phyloP scores from a whole-genome alignment of 1,140 invertebrate genomes.

The Rhyacophila brunnea region DNA sequence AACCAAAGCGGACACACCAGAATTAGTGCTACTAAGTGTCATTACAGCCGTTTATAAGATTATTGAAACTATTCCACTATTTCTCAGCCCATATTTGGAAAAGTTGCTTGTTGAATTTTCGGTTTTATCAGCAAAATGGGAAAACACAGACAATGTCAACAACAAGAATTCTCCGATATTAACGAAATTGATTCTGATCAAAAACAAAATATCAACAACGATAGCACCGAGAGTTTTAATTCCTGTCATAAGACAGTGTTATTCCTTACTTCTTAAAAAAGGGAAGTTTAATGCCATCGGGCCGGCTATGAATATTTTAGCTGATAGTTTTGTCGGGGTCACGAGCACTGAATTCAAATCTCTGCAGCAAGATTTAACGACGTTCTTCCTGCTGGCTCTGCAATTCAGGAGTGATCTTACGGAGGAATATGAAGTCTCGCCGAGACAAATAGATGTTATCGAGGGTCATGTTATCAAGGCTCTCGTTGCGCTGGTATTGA shows the following conservation, averaged over 20 bases:
- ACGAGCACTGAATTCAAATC: slow-evolving; percentile 60
- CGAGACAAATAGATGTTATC: slow-evolving; percentile 44
- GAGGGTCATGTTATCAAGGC: slow-evolving; percentile 75
- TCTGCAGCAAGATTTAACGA: slow-evolving; percentile 64
- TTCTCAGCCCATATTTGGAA: slow-evolving; percentile 80
- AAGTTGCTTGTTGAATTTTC: slow-evolving; percentile 69
- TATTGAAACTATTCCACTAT: slow-evolving; percentile 74
- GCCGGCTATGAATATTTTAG: slow-evolving; percentile 71
- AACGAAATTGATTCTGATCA: slow-evolving; percentile 60
- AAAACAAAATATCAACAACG: slow-evolving; percentile 65
- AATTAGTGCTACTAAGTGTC: slow-evolving; percentile 56
- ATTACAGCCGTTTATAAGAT: slow-evolving; percentile 78
- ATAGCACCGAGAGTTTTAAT: slow-evolving; percentile 75
- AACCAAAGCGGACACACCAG: slow-evolving; percentile 49
- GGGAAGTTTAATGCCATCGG: slow-evolving; percentile 62
- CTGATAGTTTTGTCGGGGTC: slow-evolving; percentile 65
- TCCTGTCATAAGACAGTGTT: slow-evolving; percentile 68
- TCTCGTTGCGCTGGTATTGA: slow-evolving; percentile 75
- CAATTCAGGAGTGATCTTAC: slow-evolving; percentile 61
- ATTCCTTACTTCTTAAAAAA: slow-evolving; percentile 60
- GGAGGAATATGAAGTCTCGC: slow-evolving; percentile 42
- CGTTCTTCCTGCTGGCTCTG: slow-evolving; percentile 74
- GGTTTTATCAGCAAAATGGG: slow-evolving; percentile 57
- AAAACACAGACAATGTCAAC: slow-evolving; percentile 46
- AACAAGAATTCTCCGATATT: slow-evolving; percentile 55